Percentiles rank a stretch among this genome's conserved stretches.
Conservation (phyloP, 2,888 invertebrate genomes). For the Rhagium mordax region DNA sequence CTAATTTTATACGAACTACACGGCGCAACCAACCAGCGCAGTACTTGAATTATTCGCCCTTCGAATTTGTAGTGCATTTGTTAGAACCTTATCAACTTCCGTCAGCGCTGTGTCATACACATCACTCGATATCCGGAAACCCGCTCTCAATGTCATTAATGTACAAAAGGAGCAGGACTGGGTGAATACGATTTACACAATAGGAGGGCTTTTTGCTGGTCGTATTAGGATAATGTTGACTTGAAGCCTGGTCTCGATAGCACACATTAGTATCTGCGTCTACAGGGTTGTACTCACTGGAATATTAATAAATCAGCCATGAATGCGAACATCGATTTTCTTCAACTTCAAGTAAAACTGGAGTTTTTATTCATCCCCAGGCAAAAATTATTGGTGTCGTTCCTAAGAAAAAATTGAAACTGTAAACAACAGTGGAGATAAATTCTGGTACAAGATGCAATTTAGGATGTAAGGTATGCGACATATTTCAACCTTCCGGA, state of each 20-base stretch:
- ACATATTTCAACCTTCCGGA: neutral
- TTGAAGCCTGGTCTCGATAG: neutral
- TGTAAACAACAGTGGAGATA: neutral
- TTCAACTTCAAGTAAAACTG: too few species aligned
- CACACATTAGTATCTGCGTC: neutral
- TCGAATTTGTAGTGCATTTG: neutral
- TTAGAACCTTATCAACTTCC: slow-evolving; percentile 3
- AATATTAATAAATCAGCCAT: neutral
- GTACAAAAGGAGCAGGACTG: neutral
- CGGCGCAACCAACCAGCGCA: neutral
- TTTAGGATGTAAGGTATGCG: neutral
- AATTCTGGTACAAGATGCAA: neutral
- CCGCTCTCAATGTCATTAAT: slow-evolving; percentile 19
- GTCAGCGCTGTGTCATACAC: slow-evolving; percentile 15
- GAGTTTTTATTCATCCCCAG: too few species aligned
- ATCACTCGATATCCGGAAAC: slow-evolving; percentile 10
- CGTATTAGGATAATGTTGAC: neutral
- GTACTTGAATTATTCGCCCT: neutral
- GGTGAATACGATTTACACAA: slow-evolving; percentile 9
- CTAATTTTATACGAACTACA: neutral
- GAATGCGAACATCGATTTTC: too few species aligned
- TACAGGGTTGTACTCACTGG: neutral
- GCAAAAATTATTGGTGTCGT: too few species aligned
- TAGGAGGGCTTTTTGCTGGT: slow-evolving; percentile 12
- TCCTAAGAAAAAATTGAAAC: neutral